Evolutionary conservation across 2,113 vertebrate genomes (phyloP), one percentile per base, ranked within the genome.

Genomic region (Neopipo cinnamomea): DNA sequence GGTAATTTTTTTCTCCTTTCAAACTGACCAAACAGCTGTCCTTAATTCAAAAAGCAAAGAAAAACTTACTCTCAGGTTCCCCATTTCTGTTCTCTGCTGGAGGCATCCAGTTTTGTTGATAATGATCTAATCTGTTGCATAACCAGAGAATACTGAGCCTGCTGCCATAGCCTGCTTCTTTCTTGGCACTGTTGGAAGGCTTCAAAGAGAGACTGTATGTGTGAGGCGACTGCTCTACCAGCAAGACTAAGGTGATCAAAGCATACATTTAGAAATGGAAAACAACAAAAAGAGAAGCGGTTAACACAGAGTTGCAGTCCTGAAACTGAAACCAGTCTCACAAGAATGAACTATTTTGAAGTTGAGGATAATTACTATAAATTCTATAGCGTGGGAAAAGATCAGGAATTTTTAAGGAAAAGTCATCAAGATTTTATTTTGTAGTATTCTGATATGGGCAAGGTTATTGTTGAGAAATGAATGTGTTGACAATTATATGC

Each of bases 71-170:
- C 61, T 94, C 11, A 0, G 3, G 81, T 84, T 74, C 76, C 65
- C 77, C 15, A 15, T 86, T 93, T 88, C 65, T 94, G 8, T 44
- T 91, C 85, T 65, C 95, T 84, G 74, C 93, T 93, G 96, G 93
- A 96, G 85, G 91, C 96, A 86, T 92, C 83, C 83, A 94, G 79
- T 94, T 91, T 74, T 92, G 83, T 93, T 95, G 93, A 92, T 96
- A 94, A 88, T 97, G 92, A 97, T 95, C 88, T 95, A 94, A 96
- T 95, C 88, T 92, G 90, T 97, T 97, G 92, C 93, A 94, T 96
- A 96, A 97, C 88, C 6, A 3, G 76, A 68, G 80, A 96, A 63
- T 23, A 75, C 52, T 41, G 93, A 90, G 85, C 96, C 85, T 86
- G 79, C 90, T 96, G 95, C 92, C 89, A 77, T 94, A 84, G 88